Evolutionary conservation across 2,797 vertebrate genomes (phyloP), one percentile per base, ranked within the genome.

Genomic region (Neopelma chrysocephalum): DNA sequence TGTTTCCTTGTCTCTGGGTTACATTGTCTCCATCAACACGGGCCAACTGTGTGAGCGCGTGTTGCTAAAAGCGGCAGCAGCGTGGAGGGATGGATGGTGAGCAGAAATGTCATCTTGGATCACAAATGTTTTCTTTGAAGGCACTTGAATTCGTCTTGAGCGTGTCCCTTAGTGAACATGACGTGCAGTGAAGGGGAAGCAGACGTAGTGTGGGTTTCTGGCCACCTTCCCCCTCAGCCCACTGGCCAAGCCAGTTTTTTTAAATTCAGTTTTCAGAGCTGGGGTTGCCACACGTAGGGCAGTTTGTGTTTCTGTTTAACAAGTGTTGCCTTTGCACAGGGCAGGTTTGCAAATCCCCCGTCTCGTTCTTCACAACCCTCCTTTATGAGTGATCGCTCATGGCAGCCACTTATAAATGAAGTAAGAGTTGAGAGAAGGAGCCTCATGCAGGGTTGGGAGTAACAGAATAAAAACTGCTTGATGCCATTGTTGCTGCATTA

Each of bases 61-160:
- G 87, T 79, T 92, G 89, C 94, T 95, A 87, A 93, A 94, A 92
- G 94, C 3, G 0, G 94, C 90, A 75, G 90, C 83, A 61, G 88
- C 0, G 3, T 57, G 83, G 80, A 95, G 90, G 92, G 92, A 38
- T 61, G 81, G 94, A 57, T 82, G 81, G 87, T 7, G 95, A 86
- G 82, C 86, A 91, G 92, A 66, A 71, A 81, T 75, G 66, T 93
- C 82, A 83, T 50, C 92, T 53, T 79, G 93, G 85, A 78, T 90
- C 82, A 76, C 78, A 73, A 14, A 72, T 89, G 62, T 81, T 90
- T 62, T 53, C 85, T 61, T 43, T 77, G 86, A 89, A 94, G 77
- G 51, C 71, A 0, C 81, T 83, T 47, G 71, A 36, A 58, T 71
- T 88, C 0, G 0, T 71, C 89, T 85, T 38, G 75, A 90, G 5